Evolutionary conservation across 2,797 vertebrate genomes (phyloP), one percentile per base, ranked within the genome.

Genomic region (Phrynocephalus vlangalii): DNA sequence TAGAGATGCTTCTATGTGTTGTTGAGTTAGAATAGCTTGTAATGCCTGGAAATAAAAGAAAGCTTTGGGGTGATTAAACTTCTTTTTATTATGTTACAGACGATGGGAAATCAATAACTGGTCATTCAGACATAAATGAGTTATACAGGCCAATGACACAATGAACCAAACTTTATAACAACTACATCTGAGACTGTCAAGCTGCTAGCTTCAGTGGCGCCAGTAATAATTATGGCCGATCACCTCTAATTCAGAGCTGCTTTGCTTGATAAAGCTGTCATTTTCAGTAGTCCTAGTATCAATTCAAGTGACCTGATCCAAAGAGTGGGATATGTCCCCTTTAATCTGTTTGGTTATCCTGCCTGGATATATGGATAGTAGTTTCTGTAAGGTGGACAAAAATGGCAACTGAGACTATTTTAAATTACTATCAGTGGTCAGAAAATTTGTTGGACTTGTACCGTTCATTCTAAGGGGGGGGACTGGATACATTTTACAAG

Each of bases 221-320:
- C 97, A 97, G 95, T 89, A 95, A 95, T 97, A 97, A 97, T 97
- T 97, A 96, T 87, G 93, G 94, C 95, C 92, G 94, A 96, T 97
- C 97, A 97, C 97, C 97, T 97, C 96, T 97, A 96, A 97, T 97
- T 97, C 96, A 92, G 93, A 96, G 94, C 94, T 94, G 95, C 94
- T 95, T 94, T 92, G 93, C 90, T 96, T 95, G 96, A 96, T 96
- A 96, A 96, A 96, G 96, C 95, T 97, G 96, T 96, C 96, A 95
- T 93, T 92, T 87, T 87, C 92, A 95, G 94, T 92, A 87, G 92
- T 95, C 95, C 95, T 95, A 80, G 89, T 93, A 93, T 95, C 95
- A 93, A 94, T 92, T 93, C 93, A 94, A 48, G n/a, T 85, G 38
- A 1, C 7, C 67, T 76, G 30, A 73, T 80, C 76, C 82, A 88